A percentile compares a stretch with the other conserved stretches of the same genome.
Evolutionary conservation across 2,797 vertebrate species (phyloP).

Genomic region (Phalloptychus januarius): DNA sequence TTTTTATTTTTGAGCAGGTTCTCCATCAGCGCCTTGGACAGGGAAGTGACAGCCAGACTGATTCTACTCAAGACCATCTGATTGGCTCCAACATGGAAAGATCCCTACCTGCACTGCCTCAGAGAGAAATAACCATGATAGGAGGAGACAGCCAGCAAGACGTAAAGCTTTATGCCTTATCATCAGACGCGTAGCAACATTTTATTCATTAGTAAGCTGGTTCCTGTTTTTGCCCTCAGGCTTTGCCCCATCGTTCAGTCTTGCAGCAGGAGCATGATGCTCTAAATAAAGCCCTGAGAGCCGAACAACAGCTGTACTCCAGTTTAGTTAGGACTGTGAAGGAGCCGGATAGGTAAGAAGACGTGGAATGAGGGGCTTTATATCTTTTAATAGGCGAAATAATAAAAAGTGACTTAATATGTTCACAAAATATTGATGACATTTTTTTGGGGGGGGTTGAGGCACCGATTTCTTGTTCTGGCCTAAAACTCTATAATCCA

Average conservation of each 20-base stretch:
- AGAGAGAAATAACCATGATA: constrained; percentile 83
- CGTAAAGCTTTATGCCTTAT: constrained; percentile 56
- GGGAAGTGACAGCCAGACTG: constrained; percentile 45
- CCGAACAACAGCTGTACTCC: constrained; percentile 90
- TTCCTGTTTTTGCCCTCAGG: constrained; percentile 54
- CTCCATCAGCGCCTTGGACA: constrained; percentile 74
- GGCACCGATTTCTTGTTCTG: neutral
- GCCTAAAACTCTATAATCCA: neutral
- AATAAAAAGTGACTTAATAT: neutral
- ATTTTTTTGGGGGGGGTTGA: neutral
- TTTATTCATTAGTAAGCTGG: constrained; percentile 15
- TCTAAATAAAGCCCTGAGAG: constrained; percentile 86
- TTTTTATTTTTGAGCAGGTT: constrained; percentile 64
- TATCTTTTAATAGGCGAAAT: neutral
- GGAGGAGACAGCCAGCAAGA: constrained; percentile 82
- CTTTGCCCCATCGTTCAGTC: constrained; percentile 59
- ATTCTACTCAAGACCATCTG: constrained; percentile 54
- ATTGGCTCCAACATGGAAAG: constrained; percentile 60
- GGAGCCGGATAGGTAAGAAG: constrained; percentile 88
- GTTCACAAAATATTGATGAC: too few species aligned
- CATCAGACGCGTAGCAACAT: neutral
- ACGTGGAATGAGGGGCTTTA: neutral
- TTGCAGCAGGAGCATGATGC: constrained; percentile 83
- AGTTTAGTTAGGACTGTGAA: constrained; percentile 88
- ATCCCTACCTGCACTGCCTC: constrained; percentile 73